Percentiles rank a stretch among this genome's conserved stretches.
Conservation (phyloP, 30 jellyfish, hydroid and myxozoan species). For the Clytia hemisphaerica region DNA sequence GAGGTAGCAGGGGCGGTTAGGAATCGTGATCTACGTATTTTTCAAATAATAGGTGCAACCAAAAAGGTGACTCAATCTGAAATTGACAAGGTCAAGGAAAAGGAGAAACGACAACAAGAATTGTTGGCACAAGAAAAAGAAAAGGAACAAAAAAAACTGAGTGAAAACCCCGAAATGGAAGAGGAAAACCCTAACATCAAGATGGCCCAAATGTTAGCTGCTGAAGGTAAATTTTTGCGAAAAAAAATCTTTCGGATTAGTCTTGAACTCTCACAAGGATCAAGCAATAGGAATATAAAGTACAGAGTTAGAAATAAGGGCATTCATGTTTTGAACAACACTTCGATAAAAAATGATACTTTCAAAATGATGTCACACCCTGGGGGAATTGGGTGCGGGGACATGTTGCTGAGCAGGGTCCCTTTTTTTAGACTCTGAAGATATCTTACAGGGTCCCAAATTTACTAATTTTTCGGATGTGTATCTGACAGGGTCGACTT, state of each 20-base stretch:
- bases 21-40: too few relatives aligned
- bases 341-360: too few relatives aligned
- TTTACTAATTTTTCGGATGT: too few relatives aligned
- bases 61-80: constrained; percentile 70
- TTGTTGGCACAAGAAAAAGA: constrained; percentile 12
- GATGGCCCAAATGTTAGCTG: constrained; percentile 61
- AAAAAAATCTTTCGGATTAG: neutral
- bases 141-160: constrained; percentile 27
- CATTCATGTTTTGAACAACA: too few relatives aligned
- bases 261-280: neutral
- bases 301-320: neutral
- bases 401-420: too few relatives aligned
- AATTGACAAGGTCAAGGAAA: constrained; percentile 42
- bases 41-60: constrained; percentile 13
- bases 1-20: too few relatives aligned
- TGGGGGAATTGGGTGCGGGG: too few relatives aligned
- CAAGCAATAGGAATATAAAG: neutral
- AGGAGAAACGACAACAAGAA: constrained; percentile 21
- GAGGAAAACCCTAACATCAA: constrained; percentile 73
- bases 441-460: too few relatives aligned
- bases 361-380: too few relatives aligned
- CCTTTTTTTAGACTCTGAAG: too few relatives aligned
- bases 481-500: too few relatives aligned
- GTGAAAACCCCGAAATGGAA: constrained; percentile 18
- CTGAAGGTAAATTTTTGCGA: constrained; percentile 36